A percentile compares a stretch with the other conserved stretches of the same genome.
phyloP scores from a whole-genome alignment of 1,140 invertebrate species.

The Zaprionus gabonicus region DNA sequence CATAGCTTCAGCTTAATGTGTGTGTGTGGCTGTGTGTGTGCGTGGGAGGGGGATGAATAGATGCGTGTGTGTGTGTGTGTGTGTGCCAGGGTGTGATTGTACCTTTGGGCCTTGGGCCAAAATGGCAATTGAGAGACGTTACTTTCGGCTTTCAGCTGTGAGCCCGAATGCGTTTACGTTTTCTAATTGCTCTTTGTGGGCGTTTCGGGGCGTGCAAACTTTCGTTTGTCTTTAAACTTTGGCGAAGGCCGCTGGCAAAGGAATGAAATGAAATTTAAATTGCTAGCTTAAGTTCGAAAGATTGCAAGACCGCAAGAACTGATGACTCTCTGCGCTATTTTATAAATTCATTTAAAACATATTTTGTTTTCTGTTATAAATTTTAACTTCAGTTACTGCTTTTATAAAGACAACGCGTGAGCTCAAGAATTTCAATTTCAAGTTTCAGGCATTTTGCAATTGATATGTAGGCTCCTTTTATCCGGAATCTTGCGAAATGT shows the following conservation, averaged over 20 bases:
- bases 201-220: slow-evolving; percentile 31
- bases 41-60: background rate
- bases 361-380: background rate
- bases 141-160: slow-evolving; percentile 12
- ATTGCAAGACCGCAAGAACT: background rate
- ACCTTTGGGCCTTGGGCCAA: slow-evolving; percentile 61
- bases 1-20: slow-evolving; percentile 7
- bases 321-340: background rate
- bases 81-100: slow-evolving; percentile 8
- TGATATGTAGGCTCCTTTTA: slow-evolving; percentile 20
- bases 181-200: slow-evolving; percentile 62
- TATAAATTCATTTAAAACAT: background rate
- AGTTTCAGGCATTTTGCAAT: background rate
- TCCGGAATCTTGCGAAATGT: slow-evolving; percentile 7
- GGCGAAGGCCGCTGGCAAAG: background rate
- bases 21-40: background rate
- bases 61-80: background rate
- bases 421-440: background rate
- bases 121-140: slow-evolving; percentile 52
- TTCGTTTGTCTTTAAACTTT: slow-evolving; percentile 30
- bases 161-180: slow-evolving; percentile 41
- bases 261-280: background rate
- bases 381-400: background rate
- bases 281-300: background rate
- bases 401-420: background rate